phyloP scores from a whole-genome alignment of 2,888 invertebrate genomes.

The Caenorhabditis virilis region DNA sequence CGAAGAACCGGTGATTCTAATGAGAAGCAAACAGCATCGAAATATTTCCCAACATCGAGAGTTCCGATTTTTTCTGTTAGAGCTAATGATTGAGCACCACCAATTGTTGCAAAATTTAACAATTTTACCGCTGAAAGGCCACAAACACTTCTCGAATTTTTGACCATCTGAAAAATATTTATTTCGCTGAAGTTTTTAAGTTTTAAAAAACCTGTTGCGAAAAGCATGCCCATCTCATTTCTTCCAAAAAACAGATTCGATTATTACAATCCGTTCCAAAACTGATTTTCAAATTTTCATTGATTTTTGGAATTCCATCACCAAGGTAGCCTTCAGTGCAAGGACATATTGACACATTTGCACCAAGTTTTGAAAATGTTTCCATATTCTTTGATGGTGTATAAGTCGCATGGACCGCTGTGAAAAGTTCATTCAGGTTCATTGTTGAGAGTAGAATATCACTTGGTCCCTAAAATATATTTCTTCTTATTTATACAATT shows the following conservation, averaged over 20 bases:
- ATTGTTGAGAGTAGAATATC: conserved; percentile 46
- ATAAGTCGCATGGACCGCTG: conserved; percentile 65
- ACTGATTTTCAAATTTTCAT: conserved; percentile 45
- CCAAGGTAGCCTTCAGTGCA: conserved; percentile 67
- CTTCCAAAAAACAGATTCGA: conserved; percentile 63
- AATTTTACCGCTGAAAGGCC: conserved; percentile 53
- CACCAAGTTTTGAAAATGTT: conserved; percentile 43
- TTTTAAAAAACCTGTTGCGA: conserved; percentile 61
- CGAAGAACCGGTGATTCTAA: conserved; percentile 38
- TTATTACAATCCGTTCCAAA: conserved; percentile 68
- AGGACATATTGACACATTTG: conserved; percentile 63
- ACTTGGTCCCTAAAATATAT: conserved; percentile 32
- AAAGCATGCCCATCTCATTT: conserved; percentile 66
- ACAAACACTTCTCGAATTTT: conserved; percentile 59
- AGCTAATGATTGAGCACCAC: conserved; percentile 60
- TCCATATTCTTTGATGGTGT: conserved; percentile 50
- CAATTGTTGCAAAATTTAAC: conserved; percentile 54
- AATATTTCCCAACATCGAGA: conserved; percentile 51
- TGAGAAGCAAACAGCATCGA: conserved; percentile 60
- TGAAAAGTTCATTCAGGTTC: conserved; percentile 40
- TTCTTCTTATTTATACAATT: too few species aligned
- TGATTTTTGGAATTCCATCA: conserved; percentile 61
- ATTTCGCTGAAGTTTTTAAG: neutral
- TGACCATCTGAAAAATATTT: conserved; percentile 50
- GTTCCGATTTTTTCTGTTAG: conserved; percentile 43